Conservation (phyloP, 2,888 invertebrate genomes). For the Pterobdella sp. region DNA sequence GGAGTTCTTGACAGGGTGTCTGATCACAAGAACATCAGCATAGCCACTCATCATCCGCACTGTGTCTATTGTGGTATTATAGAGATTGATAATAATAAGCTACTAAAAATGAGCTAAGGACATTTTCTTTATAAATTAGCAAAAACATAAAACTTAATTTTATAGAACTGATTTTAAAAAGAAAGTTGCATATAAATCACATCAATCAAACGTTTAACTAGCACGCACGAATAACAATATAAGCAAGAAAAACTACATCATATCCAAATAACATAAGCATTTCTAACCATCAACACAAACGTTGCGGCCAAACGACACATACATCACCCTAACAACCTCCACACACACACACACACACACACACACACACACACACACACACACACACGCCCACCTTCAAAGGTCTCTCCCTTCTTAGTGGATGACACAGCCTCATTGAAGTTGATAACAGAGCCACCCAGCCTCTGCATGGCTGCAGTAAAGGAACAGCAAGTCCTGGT, state of each 20-base stretch:
- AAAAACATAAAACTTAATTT: no score
- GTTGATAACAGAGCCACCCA: conserved; percentile 84
- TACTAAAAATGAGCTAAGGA: no score
- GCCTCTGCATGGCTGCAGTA: conserved; percentile 86
- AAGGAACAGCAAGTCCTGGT: conserved; percentile 94
- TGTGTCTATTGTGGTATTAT: conserved; percentile 53
- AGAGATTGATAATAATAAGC: no score
- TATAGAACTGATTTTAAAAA: no score
- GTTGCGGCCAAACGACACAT: background rate
- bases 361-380: background rate
- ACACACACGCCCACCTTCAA: conserved; percentile 61
- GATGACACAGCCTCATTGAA: conserved; percentile 85
- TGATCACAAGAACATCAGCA: conserved; percentile 81
- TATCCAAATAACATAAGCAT: background rate
- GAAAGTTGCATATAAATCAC: background rate
- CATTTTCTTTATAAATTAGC: no score
- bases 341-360: background rate
- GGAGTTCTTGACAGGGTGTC: conserved; percentile 87
- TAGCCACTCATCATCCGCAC: conserved; percentile 57
- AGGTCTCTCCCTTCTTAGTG: conserved; percentile 87
- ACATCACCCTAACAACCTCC: background rate
- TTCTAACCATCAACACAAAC: background rate
- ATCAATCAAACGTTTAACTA: background rate
- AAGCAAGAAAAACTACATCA: background rate
- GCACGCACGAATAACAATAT: no score